phyloP scores from a whole-genome alignment of 2,888 invertebrate genomes.

The Drosophila subquinaria region DNA sequence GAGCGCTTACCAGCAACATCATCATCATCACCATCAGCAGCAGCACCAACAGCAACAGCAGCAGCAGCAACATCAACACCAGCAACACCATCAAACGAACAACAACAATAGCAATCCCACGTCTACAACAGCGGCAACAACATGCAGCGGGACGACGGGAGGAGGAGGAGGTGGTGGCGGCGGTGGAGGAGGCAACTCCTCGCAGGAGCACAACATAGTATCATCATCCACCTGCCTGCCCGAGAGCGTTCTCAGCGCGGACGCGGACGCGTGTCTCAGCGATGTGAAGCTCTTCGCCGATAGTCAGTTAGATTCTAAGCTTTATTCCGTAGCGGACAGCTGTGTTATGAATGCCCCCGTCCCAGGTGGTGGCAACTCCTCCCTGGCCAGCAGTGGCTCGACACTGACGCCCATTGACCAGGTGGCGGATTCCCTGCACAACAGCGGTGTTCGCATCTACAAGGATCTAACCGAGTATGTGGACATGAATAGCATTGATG shows the following conservation, averaged over 20 bases:
- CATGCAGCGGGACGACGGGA: constrained; percentile 63
- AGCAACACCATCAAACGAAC: constrained; percentile 51
- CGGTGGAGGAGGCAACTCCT: constrained; percentile 43
- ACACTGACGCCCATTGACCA: constrained; percentile 83
- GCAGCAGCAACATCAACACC: constrained; percentile 52
- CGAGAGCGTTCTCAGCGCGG: constrained; percentile 87
- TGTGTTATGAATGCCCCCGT: constrained; percentile 79
- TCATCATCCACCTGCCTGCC: constrained; percentile 90
- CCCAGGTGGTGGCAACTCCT: constrained; percentile 27
- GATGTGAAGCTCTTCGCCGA: constrained; percentile 88
- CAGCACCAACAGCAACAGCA: constrained; percentile 50
- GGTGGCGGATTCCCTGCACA: constrained; percentile 88
- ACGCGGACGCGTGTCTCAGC: constrained; percentile 86
- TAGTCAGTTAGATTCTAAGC: constrained; percentile 86
- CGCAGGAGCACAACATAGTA: constrained; percentile 90
- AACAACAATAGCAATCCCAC: constrained; percentile 69
- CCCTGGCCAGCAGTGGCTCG: constrained; percentile 63
- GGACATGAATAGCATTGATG: constrained; percentile 92
- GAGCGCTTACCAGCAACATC: constrained; percentile 86
- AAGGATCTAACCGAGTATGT: constrained; percentile 85
- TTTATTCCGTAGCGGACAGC: constrained; percentile 87
- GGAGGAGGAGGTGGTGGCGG: constrained; percentile 41
- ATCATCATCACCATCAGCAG: constrained; percentile 57
- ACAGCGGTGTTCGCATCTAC: constrained; percentile 85
- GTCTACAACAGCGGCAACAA: constrained; percentile 66